A percentile compares a stretch with the other conserved stretches of the same genome.
Conservation (phyloP, 2,888 invertebrate genomes). For the Pomacea canaliculata region DNA sequence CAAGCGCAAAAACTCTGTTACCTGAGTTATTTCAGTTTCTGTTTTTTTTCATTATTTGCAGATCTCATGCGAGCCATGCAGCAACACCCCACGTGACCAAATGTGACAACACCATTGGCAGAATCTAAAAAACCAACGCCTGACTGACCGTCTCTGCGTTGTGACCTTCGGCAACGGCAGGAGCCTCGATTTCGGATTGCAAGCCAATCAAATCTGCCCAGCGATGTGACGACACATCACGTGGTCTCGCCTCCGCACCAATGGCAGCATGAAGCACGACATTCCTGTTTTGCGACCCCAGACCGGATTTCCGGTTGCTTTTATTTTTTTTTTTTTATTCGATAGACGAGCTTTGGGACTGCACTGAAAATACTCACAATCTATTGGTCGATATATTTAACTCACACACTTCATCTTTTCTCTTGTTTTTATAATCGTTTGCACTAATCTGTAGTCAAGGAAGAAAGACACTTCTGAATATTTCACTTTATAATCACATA, state of each 20-base stretch:
- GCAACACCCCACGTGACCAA: conserved; percentile 28
- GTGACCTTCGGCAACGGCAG: not conserved
- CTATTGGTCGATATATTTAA: too few relatives aligned
- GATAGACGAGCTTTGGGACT: not conserved
- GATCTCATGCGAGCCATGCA: conserved; percentile 30
- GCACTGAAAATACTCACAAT: not conserved
- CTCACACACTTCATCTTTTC: conserved; percentile 2
- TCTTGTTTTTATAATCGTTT: too few relatives aligned
- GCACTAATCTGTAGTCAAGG: too few relatives aligned
- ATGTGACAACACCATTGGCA: too few relatives aligned
- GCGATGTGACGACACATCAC: not conserved
- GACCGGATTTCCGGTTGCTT: not conserved
- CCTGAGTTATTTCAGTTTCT: too few relatives aligned
- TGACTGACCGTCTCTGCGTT: not conserved
- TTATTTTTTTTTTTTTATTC: not conserved
- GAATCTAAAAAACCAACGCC: not conserved
- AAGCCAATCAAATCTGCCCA: not conserved
- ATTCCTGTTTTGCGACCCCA: not conserved
- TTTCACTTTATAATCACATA: too few relatives aligned
- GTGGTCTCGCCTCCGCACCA: not conserved
- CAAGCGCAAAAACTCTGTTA: too few relatives aligned
- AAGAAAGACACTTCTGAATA: too few relatives aligned
- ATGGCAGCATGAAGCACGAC: not conserved
- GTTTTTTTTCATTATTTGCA: not conserved
- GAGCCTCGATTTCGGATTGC: not conserved